Percentiles rank a stretch among this genome's conserved stretches.
These are phyloP conservation scores for Dryococelus australis DNA, from an alignment of 2,888 invertebrate species.

Conservation along the genomic window DNA sequence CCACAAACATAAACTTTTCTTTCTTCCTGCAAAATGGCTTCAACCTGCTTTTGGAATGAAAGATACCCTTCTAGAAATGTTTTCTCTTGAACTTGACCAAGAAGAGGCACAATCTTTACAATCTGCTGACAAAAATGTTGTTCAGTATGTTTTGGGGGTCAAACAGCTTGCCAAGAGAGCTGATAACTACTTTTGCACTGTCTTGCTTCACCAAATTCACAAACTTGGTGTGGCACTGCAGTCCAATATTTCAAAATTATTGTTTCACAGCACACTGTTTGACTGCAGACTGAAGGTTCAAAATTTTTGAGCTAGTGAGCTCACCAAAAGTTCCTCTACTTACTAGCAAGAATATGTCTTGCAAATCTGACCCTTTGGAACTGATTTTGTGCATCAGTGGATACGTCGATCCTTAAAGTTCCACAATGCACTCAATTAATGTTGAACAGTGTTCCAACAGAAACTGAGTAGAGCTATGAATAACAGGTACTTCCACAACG, in stretches of 20 bases:
- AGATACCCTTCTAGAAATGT: no score
- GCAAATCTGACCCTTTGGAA: not conserved
- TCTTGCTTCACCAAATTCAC: not conserved
- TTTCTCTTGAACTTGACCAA: no score
- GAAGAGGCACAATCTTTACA: no score
- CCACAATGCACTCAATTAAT: slow-evolving; percentile 23
- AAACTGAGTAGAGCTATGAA: not conserved
- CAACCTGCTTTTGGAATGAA: no score
- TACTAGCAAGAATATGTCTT: not conserved
- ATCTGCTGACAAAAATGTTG: no score
- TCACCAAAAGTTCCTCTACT: not conserved
- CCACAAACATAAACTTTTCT: no score
- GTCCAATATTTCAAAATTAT: not conserved
- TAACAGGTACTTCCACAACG: not conserved
- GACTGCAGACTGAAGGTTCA: not conserved
- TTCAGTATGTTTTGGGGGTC: not conserved
- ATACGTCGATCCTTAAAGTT: not conserved
- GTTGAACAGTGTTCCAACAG: not conserved
- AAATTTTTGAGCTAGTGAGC: not conserved
- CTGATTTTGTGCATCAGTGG: not conserved
- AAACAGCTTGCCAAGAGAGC: not conserved
- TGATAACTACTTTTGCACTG: not conserved
- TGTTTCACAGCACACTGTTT: not conserved
- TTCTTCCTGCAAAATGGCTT: no score
- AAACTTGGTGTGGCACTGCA: not conserved